phyloP scores from a whole-genome alignment of 2,888 invertebrate genomes.

The Drosophila differens region DNA sequence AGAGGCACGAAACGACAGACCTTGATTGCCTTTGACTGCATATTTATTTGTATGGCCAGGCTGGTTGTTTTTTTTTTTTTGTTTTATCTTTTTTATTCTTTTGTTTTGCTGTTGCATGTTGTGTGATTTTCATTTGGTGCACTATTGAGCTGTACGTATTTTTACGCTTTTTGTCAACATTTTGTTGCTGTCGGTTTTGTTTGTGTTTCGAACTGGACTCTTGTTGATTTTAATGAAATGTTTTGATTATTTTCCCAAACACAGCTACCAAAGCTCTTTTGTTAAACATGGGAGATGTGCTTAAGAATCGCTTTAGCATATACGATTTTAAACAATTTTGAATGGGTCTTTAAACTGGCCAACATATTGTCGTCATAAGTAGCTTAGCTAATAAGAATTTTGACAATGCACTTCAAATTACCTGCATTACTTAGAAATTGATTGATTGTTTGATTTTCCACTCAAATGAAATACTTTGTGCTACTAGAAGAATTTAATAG shows the following conservation, averaged over 20 bases:
- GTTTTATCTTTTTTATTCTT: conserved; percentile 19
- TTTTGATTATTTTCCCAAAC: conserved; percentile 58
- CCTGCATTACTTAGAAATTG: conserved; percentile 11
- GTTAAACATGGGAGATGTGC: conserved; percentile 10
- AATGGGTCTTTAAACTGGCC: conserved; percentile 7
- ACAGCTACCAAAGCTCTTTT: conserved; percentile 1
- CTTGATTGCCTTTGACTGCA: conserved; percentile 80
- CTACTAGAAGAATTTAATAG: conserved; percentile 21
- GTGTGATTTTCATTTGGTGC: conserved; percentile 57
- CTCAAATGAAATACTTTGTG: conserved; percentile 2
- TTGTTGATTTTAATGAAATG: conserved; percentile 69
- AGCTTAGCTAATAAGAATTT: conserved; percentile 11
- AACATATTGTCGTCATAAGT: not conserved
- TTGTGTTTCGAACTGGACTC: conserved; percentile 42
- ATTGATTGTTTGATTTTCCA: conserved; percentile 17
- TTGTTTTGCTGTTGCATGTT: conserved; percentile 47
- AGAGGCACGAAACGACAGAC: conserved; percentile 46
- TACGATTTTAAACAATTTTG: conserved; percentile 1
- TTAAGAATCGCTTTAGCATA: conserved; percentile 13
- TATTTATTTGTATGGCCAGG: conserved; percentile 73
- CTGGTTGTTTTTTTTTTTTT: conserved; percentile 31
- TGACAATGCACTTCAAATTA: conserved; percentile 14
- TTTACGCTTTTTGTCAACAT: conserved; percentile 75
- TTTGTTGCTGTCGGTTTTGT: conserved; percentile 63
- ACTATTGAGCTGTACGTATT: conserved; percentile 63